Evolutionary conservation across 2,888 invertebrate species (phyloP).

Genomic region (Plebejus anna): DNA sequence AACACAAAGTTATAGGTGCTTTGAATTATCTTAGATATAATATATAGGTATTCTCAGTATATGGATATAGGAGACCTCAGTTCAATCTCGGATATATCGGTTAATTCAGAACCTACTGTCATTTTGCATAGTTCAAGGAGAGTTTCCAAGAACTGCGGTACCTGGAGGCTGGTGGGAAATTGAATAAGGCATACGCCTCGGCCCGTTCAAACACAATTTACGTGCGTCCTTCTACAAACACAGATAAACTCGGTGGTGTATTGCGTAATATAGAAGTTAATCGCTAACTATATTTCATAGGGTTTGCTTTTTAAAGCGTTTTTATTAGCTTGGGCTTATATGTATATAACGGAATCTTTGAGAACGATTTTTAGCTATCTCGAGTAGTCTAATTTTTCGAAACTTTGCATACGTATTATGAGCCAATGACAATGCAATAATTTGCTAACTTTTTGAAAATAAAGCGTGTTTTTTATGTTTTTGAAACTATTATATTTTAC

Average conservation of each 20-base stretch:
- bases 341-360: no score
- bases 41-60: no score
- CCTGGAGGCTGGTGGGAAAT: not conserved
- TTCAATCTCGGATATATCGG: not conserved
- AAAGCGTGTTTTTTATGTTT: not conserved
- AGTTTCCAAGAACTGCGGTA: not conserved
- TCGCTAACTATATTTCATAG: not conserved
- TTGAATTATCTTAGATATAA: no score
- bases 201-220: constrained; percentile 13
- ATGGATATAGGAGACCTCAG: not conserved
- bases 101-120: not conserved
- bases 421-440: no score
- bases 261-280: not conserved
- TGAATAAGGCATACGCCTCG: not conserved
- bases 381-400: no score
- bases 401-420: no score
- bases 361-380: no score
- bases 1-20: no score
- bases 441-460: no score
- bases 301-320: not conserved
- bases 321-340: no score
- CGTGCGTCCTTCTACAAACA: not conserved
- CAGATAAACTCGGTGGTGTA: not conserved
- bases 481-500: no score
- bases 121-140: constrained; percentile 3